phyloP scores from a whole-genome alignment of 2,888 invertebrate species.

The Alloscopus bannaensis region DNA sequence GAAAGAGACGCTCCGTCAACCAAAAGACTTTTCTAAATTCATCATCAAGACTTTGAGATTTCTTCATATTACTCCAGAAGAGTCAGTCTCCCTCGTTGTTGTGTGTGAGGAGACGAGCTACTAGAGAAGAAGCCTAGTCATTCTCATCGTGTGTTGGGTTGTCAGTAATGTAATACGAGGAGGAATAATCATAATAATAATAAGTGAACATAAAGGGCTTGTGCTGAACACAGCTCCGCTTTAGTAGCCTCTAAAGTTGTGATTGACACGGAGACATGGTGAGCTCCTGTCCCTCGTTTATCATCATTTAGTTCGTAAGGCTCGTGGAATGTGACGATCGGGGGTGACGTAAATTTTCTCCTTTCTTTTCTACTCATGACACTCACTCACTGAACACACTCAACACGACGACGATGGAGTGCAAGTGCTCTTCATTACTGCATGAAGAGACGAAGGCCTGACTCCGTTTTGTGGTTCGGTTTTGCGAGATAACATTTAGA shows the following conservation, averaged over 20 bases:
- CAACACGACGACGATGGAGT: no score
- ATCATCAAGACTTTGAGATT: conserved; percentile 8
- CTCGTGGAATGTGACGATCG: conserved; percentile 33
- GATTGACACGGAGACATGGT: conserved; percentile 65
- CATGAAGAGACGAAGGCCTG: not conserved
- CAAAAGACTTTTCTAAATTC: conserved; percentile 22
- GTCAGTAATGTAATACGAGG: conserved; percentile 4
- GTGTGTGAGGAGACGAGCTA: no score
- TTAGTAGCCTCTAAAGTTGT: conserved; percentile 33
- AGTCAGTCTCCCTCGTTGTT: conserved; percentile 6
- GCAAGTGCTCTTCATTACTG: conserved; percentile 10
- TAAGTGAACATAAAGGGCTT: conserved; percentile 18
- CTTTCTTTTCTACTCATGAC: not conserved
- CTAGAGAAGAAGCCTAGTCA: conserved; percentile 6
- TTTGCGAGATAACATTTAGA: conserved; percentile 5
- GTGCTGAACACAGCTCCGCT: not conserved
- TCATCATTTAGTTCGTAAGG: conserved; percentile 69
- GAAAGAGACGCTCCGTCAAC: conserved; percentile 11
- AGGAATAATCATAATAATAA: conserved; percentile 2
- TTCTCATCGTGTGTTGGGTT: conserved; percentile 6
- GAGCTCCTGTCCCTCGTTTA: conserved; percentile 68
- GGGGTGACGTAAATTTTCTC: conserved; percentile 1
- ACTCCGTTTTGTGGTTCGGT: not conserved
- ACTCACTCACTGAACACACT: not conserved
- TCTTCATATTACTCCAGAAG: conserved; percentile 15